Evolutionary conservation across 2,797 vertebrate species (phyloP).

Genomic region (Picus viridis): DNA sequence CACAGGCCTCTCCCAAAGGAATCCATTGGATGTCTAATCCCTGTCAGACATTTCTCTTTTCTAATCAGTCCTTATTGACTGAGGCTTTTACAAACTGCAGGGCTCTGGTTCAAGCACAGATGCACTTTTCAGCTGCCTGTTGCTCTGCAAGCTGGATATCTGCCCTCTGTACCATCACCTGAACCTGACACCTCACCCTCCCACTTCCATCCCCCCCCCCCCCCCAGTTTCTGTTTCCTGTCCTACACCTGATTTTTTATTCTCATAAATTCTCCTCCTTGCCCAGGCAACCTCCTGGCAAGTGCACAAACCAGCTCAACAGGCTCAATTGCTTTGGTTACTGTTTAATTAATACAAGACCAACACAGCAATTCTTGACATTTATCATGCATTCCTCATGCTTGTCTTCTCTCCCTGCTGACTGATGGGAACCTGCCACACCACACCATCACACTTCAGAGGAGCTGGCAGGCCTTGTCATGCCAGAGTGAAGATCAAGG

Average conservation of each 20-base stretch:
- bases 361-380: not conserved
- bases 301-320: not conserved
- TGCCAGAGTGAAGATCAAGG: not conserved
- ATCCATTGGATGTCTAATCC: not conserved
- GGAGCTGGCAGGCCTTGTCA: not conserved
- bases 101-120: not conserved
- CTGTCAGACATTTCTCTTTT: not conserved
- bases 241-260: not conserved
- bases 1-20: not conserved
- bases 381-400: not conserved
- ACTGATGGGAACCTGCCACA: not conserved
- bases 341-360: not conserved
- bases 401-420: not conserved
- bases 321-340: not conserved
- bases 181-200: not conserved
- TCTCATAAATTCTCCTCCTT: not conserved
- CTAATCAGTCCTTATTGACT: not conserved
- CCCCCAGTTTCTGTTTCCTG: not conserved
- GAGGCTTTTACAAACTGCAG: not conserved
- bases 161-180: not conserved
- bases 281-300: not conserved
- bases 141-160: not conserved
- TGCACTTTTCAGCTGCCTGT: not conserved
- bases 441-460: rapidly evolving
- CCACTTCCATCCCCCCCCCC: no score